Conservation (phyloP, 2,888 invertebrate species). For the Polydrusus cervinus region DNA sequence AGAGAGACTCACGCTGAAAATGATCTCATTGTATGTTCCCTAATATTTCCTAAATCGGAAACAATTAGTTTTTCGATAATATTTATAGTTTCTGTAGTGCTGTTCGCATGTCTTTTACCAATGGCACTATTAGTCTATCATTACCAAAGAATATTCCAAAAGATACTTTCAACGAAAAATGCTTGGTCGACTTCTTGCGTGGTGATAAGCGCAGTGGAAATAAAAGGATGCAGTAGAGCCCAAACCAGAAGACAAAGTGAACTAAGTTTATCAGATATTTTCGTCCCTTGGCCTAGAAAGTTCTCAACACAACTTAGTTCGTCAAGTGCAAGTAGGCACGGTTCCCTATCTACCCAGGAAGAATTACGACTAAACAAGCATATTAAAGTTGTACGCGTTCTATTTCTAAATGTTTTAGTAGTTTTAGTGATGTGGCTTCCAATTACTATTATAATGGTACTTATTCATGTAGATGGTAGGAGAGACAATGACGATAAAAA, state of each 20-base stretch:
- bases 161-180: slow-evolving; percentile 72
- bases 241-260: slow-evolving; percentile 71
- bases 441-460: slow-evolving; percentile 73
- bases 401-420: slow-evolving; percentile 74
- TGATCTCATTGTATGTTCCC: slow-evolving; percentile 71
- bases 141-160: slow-evolving; percentile 74
- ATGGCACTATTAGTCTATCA: slow-evolving; percentile 74
- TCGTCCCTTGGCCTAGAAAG: slow-evolving; percentile 72
- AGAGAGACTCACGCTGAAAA: slow-evolving; percentile 63
- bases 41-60: slow-evolving; percentile 73
- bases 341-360: slow-evolving; percentile 72
- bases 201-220: slow-evolving; percentile 63
- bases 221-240: slow-evolving; percentile 60
- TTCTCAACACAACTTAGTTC: slow-evolving; percentile 67
- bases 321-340: slow-evolving; percentile 65
- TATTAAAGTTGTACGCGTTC: slow-evolving; percentile 73
- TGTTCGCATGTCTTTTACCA: slow-evolving; percentile 73
- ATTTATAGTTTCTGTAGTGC: slow-evolving; percentile 72
- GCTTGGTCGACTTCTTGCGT: slow-evolving; percentile 74
- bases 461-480: slow-evolving; percentile 74
- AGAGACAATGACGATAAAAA: slow-evolving; percentile 71
- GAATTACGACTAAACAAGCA: slow-evolving; percentile 74
- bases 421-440: slow-evolving; percentile 77
- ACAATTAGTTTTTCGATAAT: slow-evolving; percentile 71
- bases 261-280: slow-evolving; percentile 71